Evolutionary conservation across 2,113 vertebrate species (phyloP).

Genomic region (Embiotoca jacksoni): DNA sequence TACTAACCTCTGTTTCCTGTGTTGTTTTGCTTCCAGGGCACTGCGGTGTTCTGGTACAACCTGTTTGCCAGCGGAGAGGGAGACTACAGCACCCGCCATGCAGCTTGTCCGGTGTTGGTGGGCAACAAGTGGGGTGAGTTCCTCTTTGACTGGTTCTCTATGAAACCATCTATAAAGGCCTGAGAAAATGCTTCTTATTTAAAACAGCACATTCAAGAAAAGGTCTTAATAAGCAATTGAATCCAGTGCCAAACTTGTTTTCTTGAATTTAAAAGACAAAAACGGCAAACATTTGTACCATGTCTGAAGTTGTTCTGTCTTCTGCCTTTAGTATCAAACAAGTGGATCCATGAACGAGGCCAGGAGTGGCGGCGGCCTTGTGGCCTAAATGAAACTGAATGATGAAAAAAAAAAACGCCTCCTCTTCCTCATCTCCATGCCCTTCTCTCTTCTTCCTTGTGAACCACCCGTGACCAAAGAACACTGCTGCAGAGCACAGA

Average conservation of each 20-base stretch:
- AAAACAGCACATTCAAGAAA: no score
- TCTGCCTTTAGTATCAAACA: slow-evolving; percentile 92
- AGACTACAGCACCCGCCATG: slow-evolving; percentile 79
- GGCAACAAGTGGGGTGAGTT: slow-evolving; percentile 81
- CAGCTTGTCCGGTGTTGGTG: slow-evolving; percentile 78
- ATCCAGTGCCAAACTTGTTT: not conserved
- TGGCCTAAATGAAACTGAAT: slow-evolving; percentile 89
- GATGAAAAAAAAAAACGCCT: slow-evolving; percentile 66
- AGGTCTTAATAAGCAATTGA: not conserved
- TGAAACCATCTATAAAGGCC: not conserved
- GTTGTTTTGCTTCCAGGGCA: slow-evolving; percentile 54
- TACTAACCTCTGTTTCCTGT: not conserved
- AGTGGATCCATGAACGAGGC: slow-evolving; percentile 98
- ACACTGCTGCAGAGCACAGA: slow-evolving; percentile 53
- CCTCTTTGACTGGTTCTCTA: not conserved
- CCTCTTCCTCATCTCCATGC: not conserved
- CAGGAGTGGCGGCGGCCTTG: slow-evolving; percentile 97
- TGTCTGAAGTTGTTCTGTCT: not conserved
- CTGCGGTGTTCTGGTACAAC: slow-evolving; percentile 80
- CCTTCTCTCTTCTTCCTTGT: slow-evolving; percentile 40
- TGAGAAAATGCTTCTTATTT: no score
- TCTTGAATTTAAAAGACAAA: not conserved
- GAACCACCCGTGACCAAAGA: slow-evolving; percentile 40
- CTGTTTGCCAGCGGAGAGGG: slow-evolving; percentile 77
- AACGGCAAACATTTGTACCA: not conserved